Evolutionary conservation across 2,888 invertebrate genomes (phyloP).

Genomic region (Camptogramma bilineatum): DNA sequence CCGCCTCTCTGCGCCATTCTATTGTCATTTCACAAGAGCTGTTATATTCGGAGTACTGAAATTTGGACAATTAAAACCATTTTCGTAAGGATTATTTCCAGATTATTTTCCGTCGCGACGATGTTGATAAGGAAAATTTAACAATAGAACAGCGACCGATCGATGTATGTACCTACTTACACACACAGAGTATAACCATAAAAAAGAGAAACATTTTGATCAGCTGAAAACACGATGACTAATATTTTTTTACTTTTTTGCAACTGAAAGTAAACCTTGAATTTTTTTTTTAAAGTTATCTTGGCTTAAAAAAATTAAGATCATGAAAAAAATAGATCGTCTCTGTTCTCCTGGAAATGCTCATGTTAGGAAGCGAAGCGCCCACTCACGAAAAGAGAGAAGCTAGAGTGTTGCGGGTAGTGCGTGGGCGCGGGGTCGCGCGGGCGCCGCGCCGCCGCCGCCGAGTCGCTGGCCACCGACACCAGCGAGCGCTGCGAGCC

Average conservation of each 20-base stretch:
- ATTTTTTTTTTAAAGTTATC: too few relatives aligned
- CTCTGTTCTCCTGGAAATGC: constrained; percentile 35
- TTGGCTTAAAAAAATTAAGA: too few relatives aligned
- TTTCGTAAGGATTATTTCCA: constrained; percentile 26
- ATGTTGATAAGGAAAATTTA: constrained; percentile 48
- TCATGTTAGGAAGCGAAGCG: constrained; percentile 81
- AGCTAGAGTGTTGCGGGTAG: constrained; percentile 77
- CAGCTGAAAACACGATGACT: neutral
- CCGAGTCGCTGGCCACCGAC: constrained; percentile 83
- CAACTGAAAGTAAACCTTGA: neutral
- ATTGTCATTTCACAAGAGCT: constrained; percentile 27
- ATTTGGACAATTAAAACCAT: constrained; percentile 23
- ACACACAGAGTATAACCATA: neutral
- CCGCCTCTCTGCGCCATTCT: constrained; percentile 19
- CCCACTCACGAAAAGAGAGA: constrained; percentile 85
- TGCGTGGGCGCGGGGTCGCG: constrained; percentile 71
- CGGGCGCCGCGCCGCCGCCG: constrained; percentile 76
- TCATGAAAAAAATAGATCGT: constrained; percentile 37
- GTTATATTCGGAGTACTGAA: constrained; percentile 19
- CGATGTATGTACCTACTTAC: neutral
- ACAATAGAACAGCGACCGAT: constrained; percentile 9
- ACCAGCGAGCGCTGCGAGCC: constrained; percentile 81
- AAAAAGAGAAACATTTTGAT: neutral
- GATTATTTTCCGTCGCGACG: constrained; percentile 33
- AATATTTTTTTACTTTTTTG: neutral